Evolutionary conservation across 2,113 vertebrate genomes (phyloP).

Genomic region (Odobenus rosmarus): DNA sequence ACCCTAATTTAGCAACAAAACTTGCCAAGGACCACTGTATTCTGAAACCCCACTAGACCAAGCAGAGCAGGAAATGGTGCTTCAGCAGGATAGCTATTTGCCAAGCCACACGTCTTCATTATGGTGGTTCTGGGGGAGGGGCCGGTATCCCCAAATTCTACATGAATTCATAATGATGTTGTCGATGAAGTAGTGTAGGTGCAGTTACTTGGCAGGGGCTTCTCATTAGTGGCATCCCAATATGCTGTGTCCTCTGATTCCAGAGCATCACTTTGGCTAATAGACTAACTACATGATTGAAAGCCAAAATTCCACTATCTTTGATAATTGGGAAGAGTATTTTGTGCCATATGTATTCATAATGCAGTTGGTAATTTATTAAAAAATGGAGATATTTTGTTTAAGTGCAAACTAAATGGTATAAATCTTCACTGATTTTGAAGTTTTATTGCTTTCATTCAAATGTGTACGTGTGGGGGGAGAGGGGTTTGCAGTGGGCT

Average conservation of each 20-base stretch:
- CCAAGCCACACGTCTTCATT: background rate
- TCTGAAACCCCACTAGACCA: background rate
- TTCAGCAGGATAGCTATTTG: background rate
- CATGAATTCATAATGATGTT: background rate
- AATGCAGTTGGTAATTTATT: constrained; percentile 1
- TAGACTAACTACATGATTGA: background rate
- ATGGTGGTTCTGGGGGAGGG: background rate
- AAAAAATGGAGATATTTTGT: background rate
- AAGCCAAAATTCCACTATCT: constrained; percentile 50
- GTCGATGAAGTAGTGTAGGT: background rate
- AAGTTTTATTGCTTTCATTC: background rate
- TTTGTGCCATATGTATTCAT: constrained; percentile 44
- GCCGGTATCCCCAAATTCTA: background rate
- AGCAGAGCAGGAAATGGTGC: background rate
- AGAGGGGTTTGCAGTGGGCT: background rate
- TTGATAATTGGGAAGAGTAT: constrained; percentile 20
- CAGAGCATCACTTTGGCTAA: background rate
- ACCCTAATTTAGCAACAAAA: background rate
- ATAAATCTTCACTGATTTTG: background rate
- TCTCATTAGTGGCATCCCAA: background rate
- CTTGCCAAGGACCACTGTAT: background rate
- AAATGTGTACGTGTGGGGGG: background rate
- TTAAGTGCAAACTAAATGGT: background rate
- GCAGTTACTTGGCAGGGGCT: background rate
- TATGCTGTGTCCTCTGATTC: constrained; percentile 3